phyloP scores from a whole-genome alignment of 2,797 vertebrate species.

The Xenops minutus region DNA sequence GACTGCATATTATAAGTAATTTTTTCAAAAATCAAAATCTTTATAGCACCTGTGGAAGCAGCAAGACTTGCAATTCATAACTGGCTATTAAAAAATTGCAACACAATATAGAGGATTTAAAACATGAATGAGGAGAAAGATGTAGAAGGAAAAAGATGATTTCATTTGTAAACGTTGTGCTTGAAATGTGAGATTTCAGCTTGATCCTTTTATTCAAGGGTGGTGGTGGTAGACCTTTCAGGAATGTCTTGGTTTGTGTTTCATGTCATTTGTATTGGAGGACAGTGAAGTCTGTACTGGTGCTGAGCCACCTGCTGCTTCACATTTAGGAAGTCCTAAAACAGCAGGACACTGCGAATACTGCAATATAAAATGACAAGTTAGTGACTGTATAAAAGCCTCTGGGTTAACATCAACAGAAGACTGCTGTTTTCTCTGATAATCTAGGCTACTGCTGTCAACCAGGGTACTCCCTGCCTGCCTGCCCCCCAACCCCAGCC shows the following conservation, averaged over 20 bases:
- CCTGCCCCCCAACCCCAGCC: rapidly evolving
- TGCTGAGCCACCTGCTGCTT: neutral
- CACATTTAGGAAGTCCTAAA: neutral
- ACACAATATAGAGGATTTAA: neutral
- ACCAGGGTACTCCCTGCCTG: neutral
- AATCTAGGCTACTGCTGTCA: neutral
- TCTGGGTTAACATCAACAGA: neutral
- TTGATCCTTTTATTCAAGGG: neutral
- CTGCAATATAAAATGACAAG: constrained; percentile 26
- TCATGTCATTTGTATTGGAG: neutral
- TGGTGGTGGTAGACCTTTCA: neutral
- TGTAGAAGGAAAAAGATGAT: neutral
- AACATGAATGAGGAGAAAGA: neutral
- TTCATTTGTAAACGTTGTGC: neutral
- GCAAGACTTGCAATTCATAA: neutral
- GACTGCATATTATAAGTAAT: neutral
- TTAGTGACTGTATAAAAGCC: neutral
- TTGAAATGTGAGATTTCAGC: neutral
- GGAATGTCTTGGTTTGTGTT: neutral
- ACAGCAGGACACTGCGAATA: constrained; percentile 51
- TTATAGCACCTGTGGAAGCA: neutral
- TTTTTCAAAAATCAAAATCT: neutral
- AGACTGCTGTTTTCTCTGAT: neutral
- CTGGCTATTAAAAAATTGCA: neutral
- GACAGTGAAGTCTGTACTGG: neutral